Base-by-base conservation (phyloP, 2,888 invertebrate genomes). In the Aphidius colemani region DNA sequence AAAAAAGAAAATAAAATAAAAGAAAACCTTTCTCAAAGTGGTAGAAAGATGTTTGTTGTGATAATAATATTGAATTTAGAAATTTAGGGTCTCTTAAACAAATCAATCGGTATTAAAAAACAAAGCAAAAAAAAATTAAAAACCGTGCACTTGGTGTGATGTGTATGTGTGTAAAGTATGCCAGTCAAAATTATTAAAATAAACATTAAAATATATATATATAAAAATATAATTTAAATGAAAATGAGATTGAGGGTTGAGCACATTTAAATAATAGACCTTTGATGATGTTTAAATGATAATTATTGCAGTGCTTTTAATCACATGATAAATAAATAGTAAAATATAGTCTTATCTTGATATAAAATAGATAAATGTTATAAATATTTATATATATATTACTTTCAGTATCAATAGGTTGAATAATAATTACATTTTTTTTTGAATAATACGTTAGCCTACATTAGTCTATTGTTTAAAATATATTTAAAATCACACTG, bases 11-110 rank as follows among this genome's bases (percentile, higher is more conserved):
- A 43, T 50, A 45, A 57, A 53, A 62, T 18, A 53, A 53, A 44
- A 13, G 53, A 59, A 71, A 72, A 74, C 68, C 73, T 75, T 75
- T 72, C 73, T 75, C 73, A 67, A 67, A 73, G 67, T 71, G 67
- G 72, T 72, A 71, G 73, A 72, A 71, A 77, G 75, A 79, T 78
- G 74, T 77, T 81, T 78, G 78, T 81, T 81, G 80, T 81, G 81
- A 81, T 81, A 81, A 80, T 77, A 79, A 78, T 75, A 77, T 74
- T 74, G 75, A 77, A 76, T 75, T 72, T 74, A 77, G 72, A 72
- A 69, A 71, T 69, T 73, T 78, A 75, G 75, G 72, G 63, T 74
- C 64, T 77, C 73, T 71, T 69, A 69, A 72, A 65, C 69, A 67
- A 71, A 74, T 74, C 75, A 74, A 73, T 72, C 30, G 30, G 30